Evolutionary conservation across 2,113 vertebrate species (phyloP), one percentile per base, ranked within the genome.

Genomic region (Sorex fumeus): DNA sequence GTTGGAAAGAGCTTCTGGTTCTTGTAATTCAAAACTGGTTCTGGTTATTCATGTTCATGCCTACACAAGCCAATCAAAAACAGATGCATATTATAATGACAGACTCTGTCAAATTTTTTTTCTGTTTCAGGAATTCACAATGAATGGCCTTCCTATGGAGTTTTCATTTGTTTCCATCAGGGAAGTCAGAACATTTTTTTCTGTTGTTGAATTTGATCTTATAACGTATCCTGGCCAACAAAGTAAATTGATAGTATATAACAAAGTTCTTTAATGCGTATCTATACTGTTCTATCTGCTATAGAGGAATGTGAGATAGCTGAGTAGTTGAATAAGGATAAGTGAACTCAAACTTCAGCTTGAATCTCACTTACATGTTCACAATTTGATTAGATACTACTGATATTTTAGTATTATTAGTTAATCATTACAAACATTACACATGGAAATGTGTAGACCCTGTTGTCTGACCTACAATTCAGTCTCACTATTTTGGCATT

Each of bases 11-110:
- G 11, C 72, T 30, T 4, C 28, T 3, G 43, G 25, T 25, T 53
- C 36, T 2, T n/a, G n/a, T n/a, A n/a, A n/a, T n/a, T 4, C 1
- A 11, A 8, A 3, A 25, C 28, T 3, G 43, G 25, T 25, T 53
- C 36, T 2, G 2, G 13, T 66, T 36, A 5, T 25, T 9, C 2
- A 6, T 53, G n/a, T 25, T 11, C 30, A 16, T 64, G n/a, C 36
- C 12, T 27, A 74, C 18, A 74, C 10, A 19, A 2, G 40, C 25
- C 34, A 60, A 53, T n/a, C 72, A 80, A 45, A 30, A 32, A 27
- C 32, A 34, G 36, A 89, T 23, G 18, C 10, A 74, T 36, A 34
- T 72, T 47, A 28, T 74, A 23, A 30, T 27, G 43, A 28, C 16
- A 89, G 6, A 15, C 53, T 74, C 7, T 40, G 16, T 30, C 10